Percentiles rank a stretch among this genome's conserved stretches.
These are phyloP conservation scores for Colius striatus DNA, from an alignment of 2,113 vertebrate species.

Conservation along the genomic window DNA sequence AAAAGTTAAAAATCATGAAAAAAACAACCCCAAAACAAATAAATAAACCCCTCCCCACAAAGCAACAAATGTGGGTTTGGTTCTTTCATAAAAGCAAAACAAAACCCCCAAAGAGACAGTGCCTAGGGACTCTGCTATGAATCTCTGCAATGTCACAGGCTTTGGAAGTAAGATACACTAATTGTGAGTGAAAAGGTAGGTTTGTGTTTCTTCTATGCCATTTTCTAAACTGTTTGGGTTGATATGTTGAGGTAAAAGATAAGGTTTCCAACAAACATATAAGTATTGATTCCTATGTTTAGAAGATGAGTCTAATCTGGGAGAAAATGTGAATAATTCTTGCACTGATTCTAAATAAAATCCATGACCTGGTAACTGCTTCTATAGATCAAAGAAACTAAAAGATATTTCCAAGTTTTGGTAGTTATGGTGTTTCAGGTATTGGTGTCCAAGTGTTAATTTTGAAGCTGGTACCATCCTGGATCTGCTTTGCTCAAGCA, in stretches of 20 bases:
- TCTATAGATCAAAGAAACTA: rapidly evolving
- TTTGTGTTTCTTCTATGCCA: neutral
- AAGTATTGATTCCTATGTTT: neutral
- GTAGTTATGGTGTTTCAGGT: neutral
- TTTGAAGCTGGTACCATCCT: neutral
- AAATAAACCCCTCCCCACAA: no score
- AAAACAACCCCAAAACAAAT: neutral
- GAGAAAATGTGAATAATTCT: neutral
- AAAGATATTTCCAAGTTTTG: neutral
- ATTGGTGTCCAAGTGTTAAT: neutral
- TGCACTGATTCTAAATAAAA: neutral
- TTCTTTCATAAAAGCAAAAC: no score
- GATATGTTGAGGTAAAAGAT: neutral
- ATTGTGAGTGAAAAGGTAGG: rapidly evolving
- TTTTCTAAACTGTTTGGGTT: neutral
- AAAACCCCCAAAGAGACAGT: neutral
- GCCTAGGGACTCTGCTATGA: neutral
- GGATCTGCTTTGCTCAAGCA: neutral
- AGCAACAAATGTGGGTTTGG: no score
- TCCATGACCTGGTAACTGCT: neutral
- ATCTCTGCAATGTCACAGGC: neutral
- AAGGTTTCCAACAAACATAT: neutral
- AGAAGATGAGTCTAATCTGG: neutral
- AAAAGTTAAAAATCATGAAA: neutral
- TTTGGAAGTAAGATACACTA: neutral